Conservation (phyloP, 2,113 vertebrate species). For the Oryzias celebensis region DNA sequence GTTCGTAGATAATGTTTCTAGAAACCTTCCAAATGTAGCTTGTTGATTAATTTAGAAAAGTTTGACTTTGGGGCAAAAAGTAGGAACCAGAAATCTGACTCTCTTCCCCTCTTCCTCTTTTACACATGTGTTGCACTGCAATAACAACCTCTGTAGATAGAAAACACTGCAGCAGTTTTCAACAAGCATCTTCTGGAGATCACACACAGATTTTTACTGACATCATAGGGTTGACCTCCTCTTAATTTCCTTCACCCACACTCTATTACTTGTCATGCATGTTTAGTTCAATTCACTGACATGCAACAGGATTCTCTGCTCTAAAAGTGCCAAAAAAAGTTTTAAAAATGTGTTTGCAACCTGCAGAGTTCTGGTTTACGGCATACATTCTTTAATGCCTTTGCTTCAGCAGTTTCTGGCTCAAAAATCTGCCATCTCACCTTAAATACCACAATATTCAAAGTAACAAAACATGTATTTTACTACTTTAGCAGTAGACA, state of each 20-base stretch:
- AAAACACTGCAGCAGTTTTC: slow-evolving; percentile 21
- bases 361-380: no score
- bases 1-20: background rate
- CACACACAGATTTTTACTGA: slow-evolving; percentile 43
- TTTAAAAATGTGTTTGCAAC: no score
- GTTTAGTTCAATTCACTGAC: slow-evolving; percentile 61
- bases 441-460: no score
- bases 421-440: no score
- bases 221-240: slow-evolving; percentile 41
- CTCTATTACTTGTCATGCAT: slow-evolving; percentile 59
- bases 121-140: slow-evolving; percentile 70
- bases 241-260: slow-evolving; percentile 24
- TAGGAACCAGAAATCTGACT: slow-evolving; percentile 52
- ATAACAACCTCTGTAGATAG: slow-evolving; percentile 70
- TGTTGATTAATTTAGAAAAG: no score
- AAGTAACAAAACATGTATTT: no score
- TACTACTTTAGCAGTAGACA: no score
- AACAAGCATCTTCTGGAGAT: slow-evolving; percentile 49
- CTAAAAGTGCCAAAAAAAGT: slow-evolving; percentile 7
- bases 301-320: slow-evolving; percentile 55
- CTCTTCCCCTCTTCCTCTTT: slow-evolving; percentile 31
- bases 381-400: no score
- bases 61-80: no score
- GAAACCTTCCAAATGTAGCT: no score
- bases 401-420: no score